Evolutionary conservation across 2,113 vertebrate species (phyloP), one percentile per base, ranked within the genome.

Genomic region (Alaudala cheleensis): DNA sequence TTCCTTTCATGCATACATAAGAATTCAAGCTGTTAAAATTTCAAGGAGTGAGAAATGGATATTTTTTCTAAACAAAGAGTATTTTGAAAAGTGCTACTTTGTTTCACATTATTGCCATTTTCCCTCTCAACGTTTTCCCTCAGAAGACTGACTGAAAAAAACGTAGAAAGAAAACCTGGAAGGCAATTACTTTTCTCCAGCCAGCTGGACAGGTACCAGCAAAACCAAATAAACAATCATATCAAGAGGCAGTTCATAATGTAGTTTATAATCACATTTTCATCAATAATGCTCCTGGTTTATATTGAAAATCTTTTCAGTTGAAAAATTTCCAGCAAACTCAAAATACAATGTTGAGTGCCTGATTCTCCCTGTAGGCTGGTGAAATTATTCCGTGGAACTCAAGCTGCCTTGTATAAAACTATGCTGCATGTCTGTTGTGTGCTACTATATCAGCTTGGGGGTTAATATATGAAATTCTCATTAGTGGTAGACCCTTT

Each of bases 201-300:
- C 81, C 79, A 94, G 56, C 71, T 95, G 79, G 66, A 90, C 8
- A 62, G 42, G 64, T 54, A 80, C 39, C 71, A 96, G 47, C 24
- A 90, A 81, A 91, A 76, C 3, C 67, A 92, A 96, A 80, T 40
- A 94, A 91, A 76, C 37, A 88, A 60, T 86, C 20, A 62, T 83
- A 90, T 88, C 67, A 88, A 81, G 76, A 92, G 31, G 39, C 34
- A 86, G 51, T 60, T 88, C 25, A 60, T 60, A 92, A 89, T 45
- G n/a, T 40, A 34, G 25, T 77, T 94, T 77, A 47, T 71, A 92
- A 80, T 90, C 42, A 80, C 60, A 67, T 92, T 96, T 85, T 80
- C 54, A 77, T 90, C 58, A 88, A 34, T 94, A 94, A 66, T 34
- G 14, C 8, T 61, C 6, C 34, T 61, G 2, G 0, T 62, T 89